Conservation (phyloP, 2,113 vertebrate genomes). For the Gobiocypris rarus region DNA sequence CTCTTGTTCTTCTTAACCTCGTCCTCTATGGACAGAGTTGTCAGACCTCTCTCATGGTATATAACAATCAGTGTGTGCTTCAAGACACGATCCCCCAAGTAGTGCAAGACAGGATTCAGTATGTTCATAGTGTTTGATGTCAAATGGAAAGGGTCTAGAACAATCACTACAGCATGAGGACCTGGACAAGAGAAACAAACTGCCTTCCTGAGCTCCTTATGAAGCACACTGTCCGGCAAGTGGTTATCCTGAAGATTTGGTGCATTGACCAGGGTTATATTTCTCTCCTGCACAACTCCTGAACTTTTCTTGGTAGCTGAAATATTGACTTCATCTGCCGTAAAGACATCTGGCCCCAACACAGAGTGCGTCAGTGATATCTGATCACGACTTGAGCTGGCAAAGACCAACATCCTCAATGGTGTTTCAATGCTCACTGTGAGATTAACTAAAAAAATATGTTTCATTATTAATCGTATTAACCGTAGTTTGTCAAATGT, state of each 20-base stretch:
- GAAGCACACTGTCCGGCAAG: background rate
- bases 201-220: conserved; percentile 49
- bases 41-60: conserved; percentile 17
- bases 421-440: conserved; percentile 31
- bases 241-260: conserved; percentile 37
- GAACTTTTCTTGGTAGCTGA: conserved; percentile 37
- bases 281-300: background rate
- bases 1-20: conserved; percentile 32
- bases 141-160: conserved; percentile 5
- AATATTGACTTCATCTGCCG: background rate
- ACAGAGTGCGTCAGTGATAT: conserved; percentile 29
- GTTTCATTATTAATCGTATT: background rate
- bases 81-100: conserved; percentile 46
- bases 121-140: background rate
- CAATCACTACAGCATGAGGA: conserved; percentile 43
- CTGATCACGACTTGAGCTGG: conserved; percentile 32
- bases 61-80: conserved; percentile 55
- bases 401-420: conserved; percentile 42
- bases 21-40: background rate
- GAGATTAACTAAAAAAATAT: conserved; percentile 8
- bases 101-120: conserved; percentile 36
- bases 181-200: conserved; percentile 57
- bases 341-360: conserved; percentile 18
- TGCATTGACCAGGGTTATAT: conserved; percentile 30
- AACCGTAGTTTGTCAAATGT: background rate